Conservation (phyloP, 2,797 vertebrate species). For the Bovichtus diacanthus region DNA sequence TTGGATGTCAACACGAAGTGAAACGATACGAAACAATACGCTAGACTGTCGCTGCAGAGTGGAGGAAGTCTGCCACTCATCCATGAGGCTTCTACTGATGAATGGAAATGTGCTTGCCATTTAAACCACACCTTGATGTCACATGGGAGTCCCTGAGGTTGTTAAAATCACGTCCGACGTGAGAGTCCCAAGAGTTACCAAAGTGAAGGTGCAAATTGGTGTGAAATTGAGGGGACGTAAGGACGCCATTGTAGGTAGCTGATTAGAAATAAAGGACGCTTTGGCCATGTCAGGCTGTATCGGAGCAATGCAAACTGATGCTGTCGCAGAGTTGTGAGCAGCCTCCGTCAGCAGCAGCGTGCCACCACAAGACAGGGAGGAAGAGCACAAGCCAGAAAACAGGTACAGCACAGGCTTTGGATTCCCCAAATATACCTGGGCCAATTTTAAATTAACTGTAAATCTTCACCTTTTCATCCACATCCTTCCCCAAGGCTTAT, state of each 20-base stretch:
- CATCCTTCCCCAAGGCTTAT: background rate
- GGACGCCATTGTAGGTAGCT: background rate
- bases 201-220: slow-evolving; percentile 4
- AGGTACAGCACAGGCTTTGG: background rate
- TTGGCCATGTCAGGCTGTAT: background rate
- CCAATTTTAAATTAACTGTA: background rate
- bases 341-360: background rate
- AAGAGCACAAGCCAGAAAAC: background rate
- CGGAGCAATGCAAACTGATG: background rate
- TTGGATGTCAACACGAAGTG: slow-evolving; percentile 36
- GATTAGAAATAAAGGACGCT: background rate
- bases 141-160: background rate
- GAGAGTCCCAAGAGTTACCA: background rate
- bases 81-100: background rate
- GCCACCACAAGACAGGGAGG: background rate
- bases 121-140: slow-evolving; percentile 28
- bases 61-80: background rate
- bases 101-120: slow-evolving; percentile 17
- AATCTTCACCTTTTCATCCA: background rate
- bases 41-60: slow-evolving; percentile 1
- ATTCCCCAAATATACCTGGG: background rate
- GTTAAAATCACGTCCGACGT: background rate
- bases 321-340: background rate
- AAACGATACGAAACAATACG: slow-evolving; percentile 4
- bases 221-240: background rate